Evolutionary conservation across 2,888 invertebrate species (phyloP).

Genomic region (Marronus borbonicus): DNA sequence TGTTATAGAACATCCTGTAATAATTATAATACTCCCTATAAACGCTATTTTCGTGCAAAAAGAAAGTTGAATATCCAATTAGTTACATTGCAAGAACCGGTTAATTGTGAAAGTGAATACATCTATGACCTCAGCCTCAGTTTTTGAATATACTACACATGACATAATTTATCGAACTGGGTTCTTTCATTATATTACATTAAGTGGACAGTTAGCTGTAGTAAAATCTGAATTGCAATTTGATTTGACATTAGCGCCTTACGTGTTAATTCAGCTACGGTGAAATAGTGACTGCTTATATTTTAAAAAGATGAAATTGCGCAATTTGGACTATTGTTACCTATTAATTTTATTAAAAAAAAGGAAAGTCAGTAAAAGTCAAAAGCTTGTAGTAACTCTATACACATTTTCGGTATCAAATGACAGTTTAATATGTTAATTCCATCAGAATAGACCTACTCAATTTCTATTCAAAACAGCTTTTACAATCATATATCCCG

Average conservation of each 20-base stretch:
- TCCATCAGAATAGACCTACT: no score
- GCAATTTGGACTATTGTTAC: neutral
- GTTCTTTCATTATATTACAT: neutral
- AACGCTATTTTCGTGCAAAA: slow-evolving; percentile 1
- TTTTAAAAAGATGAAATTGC: neutral
- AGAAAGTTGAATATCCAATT: slow-evolving; percentile 19
- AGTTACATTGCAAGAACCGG: slow-evolving; percentile 2
- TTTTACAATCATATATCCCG: no score
- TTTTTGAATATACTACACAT: neutral
- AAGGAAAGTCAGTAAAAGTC: neutral
- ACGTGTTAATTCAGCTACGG: neutral
- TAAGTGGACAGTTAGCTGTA: neutral
- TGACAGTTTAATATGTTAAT: no score
- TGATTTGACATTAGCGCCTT: neutral
- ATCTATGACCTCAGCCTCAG: slow-evolving; percentile 12
- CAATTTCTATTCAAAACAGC: no score
- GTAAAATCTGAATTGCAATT: neutral
- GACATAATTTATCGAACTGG: neutral
- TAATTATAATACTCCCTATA: neutral
- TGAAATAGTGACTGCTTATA: neutral
- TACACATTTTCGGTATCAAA: no score
- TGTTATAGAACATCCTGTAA: neutral
- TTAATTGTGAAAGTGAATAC: slow-evolving; percentile 26
- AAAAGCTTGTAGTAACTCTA: no score
- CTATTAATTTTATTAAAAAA: neutral